These are phyloP conservation scores for Lampris incognitus DNA, from an alignment of 2,113 vertebrate species.

Conservation along the genomic window DNA sequence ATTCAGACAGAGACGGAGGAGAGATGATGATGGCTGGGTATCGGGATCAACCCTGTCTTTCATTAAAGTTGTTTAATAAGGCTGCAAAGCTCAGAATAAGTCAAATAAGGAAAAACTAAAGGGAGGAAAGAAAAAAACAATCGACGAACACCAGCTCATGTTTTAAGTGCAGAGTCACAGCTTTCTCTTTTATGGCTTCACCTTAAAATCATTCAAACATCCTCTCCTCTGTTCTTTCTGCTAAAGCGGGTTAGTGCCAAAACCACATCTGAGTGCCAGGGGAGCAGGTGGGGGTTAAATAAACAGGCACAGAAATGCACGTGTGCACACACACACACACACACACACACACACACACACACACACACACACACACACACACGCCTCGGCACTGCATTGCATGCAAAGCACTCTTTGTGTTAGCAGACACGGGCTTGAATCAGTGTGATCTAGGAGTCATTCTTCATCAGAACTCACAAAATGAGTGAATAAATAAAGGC, in stretches of 20 bases:
- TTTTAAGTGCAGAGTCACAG: slow-evolving; percentile 56
- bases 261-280: slow-evolving; percentile 74
- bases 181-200: slow-evolving; percentile 74
- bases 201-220: slow-evolving; percentile 73
- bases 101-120: slow-evolving; percentile 52
- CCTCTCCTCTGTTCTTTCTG: slow-evolving; percentile 56
- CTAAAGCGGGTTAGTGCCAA: slow-evolving; percentile 48
- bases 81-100: slow-evolving; percentile 65
- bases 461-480: slow-evolving; percentile 51
- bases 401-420: slow-evolving; percentile 54
- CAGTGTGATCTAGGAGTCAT: slow-evolving; percentile 26
- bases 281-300: slow-evolving; percentile 67
- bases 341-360: slow-evolving; percentile 48
- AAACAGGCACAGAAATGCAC: slow-evolving; percentile 30
- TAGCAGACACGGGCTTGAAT: slow-evolving; percentile 42
- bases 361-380: slow-evolving; percentile 24
- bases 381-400: slow-evolving; percentile 41
- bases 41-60: slow-evolving; percentile 48
- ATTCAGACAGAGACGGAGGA: slow-evolving; percentile 38
- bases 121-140: slow-evolving; percentile 37
- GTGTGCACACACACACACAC: slow-evolving; percentile 35
- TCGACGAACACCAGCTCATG: slow-evolving; percentile 40
- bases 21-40: slow-evolving; percentile 28
- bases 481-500: slow-evolving; percentile 18
- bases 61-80: slow-evolving; percentile 68